Conservation (phyloP, 2,888 invertebrate species). For the Eupeodes latifasciatus region DNA sequence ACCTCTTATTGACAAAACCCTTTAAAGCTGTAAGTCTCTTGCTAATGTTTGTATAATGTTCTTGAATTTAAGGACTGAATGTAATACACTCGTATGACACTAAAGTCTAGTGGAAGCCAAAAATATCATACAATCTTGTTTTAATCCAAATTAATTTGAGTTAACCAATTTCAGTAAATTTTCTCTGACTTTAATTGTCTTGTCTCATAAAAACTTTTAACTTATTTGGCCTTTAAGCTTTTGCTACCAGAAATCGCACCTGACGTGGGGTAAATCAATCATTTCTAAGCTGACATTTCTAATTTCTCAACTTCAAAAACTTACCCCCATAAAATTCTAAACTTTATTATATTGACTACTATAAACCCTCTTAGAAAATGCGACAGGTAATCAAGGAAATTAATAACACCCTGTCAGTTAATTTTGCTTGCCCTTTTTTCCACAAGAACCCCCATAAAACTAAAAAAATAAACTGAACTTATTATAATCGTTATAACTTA, state of each 20-base stretch:
- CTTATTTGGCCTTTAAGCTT: too few species aligned
- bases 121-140: too few species aligned
- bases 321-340: conserved; percentile 1
- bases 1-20: too few species aligned
- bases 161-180: too few species aligned
- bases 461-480: not conserved
- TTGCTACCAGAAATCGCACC: too few species aligned
- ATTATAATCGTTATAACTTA: conserved; percentile 25
- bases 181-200: too few species aligned
- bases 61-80: too few species aligned
- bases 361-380: conserved; percentile 2
- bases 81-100: too few species aligned
- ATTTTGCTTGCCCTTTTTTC: not conserved
- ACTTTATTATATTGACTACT: not conserved
- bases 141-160: too few species aligned
- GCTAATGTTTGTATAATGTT: too few species aligned
- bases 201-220: not conserved
- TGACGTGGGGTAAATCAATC: not conserved
- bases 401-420: conserved; percentile 63
- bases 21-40: too few species aligned
- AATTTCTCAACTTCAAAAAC: not conserved
- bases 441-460: not conserved
- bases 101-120: too few species aligned
- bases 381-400: conserved; percentile 52
- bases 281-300: conserved; percentile 33